phyloP scores from a whole-genome alignment of 2,113 vertebrate genomes.

The Apus apus region DNA sequence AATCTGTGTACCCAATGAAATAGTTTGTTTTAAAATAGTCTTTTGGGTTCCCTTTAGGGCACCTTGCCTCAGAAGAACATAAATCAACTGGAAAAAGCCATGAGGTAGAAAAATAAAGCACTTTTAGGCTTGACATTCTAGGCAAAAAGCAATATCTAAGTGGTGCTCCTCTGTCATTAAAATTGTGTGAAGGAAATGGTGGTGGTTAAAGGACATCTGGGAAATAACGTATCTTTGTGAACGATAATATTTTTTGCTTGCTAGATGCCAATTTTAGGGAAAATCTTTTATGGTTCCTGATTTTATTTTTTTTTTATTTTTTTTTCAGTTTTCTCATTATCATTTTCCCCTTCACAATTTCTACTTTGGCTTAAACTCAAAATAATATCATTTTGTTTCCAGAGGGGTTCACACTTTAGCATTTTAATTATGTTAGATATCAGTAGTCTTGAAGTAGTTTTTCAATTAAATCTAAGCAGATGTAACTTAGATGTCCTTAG shows the following conservation, averaged over 20 bases:
- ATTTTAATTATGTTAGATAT: background rate
- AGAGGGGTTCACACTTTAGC: background rate
- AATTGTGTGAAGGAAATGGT: background rate
- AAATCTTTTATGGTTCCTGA: background rate
- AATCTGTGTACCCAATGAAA: background rate
- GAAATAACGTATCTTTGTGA: background rate
- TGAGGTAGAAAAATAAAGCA: background rate
- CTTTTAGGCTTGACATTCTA: background rate
- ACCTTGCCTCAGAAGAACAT: background rate
- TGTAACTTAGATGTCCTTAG: background rate
- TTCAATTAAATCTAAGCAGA: background rate
- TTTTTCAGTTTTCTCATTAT: background rate
- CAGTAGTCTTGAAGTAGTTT: background rate
- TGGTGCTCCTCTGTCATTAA: background rate
- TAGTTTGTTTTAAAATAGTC: background rate
- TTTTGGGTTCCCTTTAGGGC: background rate
- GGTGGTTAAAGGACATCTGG: background rate
- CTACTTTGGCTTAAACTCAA: background rate
- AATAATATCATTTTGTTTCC: background rate
- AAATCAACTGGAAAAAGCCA: background rate
- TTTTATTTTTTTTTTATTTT: background rate
- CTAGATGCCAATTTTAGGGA: background rate
- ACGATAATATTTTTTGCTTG: background rate
- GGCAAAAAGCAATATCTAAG: background rate
- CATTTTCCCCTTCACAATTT: background rate